Conservation (phyloP, 2,888 invertebrate genomes). For the Syrphus vitripennis region DNA sequence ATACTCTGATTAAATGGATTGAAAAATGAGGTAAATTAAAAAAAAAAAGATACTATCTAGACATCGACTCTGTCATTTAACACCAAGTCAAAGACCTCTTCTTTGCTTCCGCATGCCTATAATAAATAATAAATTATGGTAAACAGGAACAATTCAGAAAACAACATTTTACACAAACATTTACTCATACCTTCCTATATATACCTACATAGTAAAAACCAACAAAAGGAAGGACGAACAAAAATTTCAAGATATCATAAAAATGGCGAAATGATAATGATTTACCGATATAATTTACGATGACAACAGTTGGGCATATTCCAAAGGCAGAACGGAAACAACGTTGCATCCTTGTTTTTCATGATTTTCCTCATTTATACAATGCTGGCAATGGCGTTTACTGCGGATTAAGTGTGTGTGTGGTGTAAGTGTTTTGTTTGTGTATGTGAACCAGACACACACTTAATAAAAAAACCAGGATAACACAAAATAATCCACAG, state of each 20-base stretch:
- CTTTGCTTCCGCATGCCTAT: background rate
- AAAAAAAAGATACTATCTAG: background rate
- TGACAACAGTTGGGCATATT: slow-evolving; percentile 69
- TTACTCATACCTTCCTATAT: background rate
- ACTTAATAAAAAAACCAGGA: background rate
- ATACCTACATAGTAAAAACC: background rate
- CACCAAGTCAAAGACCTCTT: background rate
- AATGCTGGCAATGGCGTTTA: background rate
- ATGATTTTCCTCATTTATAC: background rate
- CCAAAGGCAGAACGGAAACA: slow-evolving; percentile 43
- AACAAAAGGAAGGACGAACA: background rate
- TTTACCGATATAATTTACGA: slow-evolving; percentile 66
- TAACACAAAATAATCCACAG: slow-evolving; percentile 33
- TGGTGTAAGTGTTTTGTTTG: background rate
- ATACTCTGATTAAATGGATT: slow-evolving; percentile 36
- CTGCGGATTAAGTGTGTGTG: background rate
- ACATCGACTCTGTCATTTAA: slow-evolving; percentile 1
- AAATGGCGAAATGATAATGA: slow-evolving; percentile 68
- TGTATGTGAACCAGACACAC: background rate
- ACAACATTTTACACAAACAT: slow-evolving; percentile 22
- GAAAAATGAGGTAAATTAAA: slow-evolving; percentile 38
- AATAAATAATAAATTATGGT: slow-evolving; percentile 41
- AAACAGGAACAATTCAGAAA: slow-evolving; percentile 51
- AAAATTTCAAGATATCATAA: slow-evolving; percentile 43
- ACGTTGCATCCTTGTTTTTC: slow-evolving; percentile 36